These are phyloP conservation scores for Glaucopsyche alexis DNA, from an alignment of 2,888 invertebrate genomes.

Conservation along the genomic window DNA sequence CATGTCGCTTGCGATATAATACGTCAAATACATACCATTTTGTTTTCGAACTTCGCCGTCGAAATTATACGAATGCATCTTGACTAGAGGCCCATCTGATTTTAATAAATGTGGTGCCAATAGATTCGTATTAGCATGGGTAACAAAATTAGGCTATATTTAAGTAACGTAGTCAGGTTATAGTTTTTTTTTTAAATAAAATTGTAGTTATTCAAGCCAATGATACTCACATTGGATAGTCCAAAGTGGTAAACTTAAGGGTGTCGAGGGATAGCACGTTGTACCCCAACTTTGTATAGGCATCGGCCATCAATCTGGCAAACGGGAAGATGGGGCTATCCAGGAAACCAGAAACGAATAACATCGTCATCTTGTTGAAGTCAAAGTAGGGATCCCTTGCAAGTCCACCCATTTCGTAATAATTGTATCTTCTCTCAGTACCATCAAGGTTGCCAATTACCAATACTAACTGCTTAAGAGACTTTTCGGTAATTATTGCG, in stretches of 20 bases:
- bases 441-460: neutral
- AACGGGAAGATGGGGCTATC: slow-evolving; percentile 52
- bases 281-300: slow-evolving; percentile 53
- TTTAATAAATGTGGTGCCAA: too few relatives aligned
- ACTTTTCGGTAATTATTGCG: neutral
- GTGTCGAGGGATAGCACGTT: slow-evolving; percentile 38
- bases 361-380: slow-evolving; percentile 50
- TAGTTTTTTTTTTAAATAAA: too few relatives aligned
- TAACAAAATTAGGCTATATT: too few relatives aligned
- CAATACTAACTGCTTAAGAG: neutral
- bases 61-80: too few relatives aligned
- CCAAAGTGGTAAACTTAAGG: slow-evolving; percentile 45
- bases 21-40: too few relatives aligned
- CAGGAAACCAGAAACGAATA: slow-evolving; percentile 59
- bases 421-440: slow-evolving; percentile 48
- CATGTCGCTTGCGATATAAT: too few relatives aligned
- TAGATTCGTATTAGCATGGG: too few relatives aligned
- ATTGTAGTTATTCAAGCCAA: too few relatives aligned
- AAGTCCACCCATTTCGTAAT: slow-evolving; percentile 52
- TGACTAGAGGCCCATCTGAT: too few relatives aligned
- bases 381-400: slow-evolving; percentile 48
- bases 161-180: too few relatives aligned
- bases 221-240: slow-evolving; percentile 55
- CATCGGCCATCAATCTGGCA: slow-evolving; percentile 42
- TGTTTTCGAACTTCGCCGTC: too few relatives aligned